Evolutionary conservation across 1,140 invertebrate genomes (phyloP), one percentile per base, ranked within the genome.

Genomic region (Bombus pyrosoma): DNA sequence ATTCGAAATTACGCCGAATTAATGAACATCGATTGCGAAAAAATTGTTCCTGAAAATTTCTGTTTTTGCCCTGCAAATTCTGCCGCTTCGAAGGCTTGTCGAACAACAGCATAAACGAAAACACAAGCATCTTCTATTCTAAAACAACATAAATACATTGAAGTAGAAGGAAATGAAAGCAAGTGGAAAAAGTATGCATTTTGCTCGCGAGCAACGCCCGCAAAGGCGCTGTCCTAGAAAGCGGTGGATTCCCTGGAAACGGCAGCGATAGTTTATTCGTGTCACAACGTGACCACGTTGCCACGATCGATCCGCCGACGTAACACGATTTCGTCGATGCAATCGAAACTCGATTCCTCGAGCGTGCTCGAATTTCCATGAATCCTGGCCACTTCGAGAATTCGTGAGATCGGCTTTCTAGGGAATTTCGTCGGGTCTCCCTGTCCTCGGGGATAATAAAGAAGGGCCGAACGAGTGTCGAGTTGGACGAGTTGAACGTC

Each of bases 271-370:
- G 83, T 87, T 83, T 79, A 83, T 83, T 83, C 71, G 34, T 74
- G 85, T 82, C 86, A 72, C 64, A 81, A 39, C 53, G 62, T n/a
- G 85, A n/a, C 53, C 57, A 72, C 53, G 79, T 86, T 76, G 43
- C n/a, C 43, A 28, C 73, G 37, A 64, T 68, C 53, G 69, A 87
- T 83, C 8, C 57, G 66, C n/a, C 34, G 53, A 39, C 53, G 69
- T 81, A 74, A 81, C 69, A 43, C 22, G 80, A 74, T 81, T 81
- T 81, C 69, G 80, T 62, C 81, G 72, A 76, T 47, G 41, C 43
- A 77, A 86, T 88, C 85, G 81, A 83, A 79, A 87, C 82, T 75
- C 75, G 75, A 78, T 76, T 76, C 53, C 74, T 37, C 74, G 53
- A 12, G 4, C 75, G 75, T 78, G 57, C 75, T 78, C 75, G 75